Base-by-base conservation (phyloP, 2,888 invertebrate genomes). In the Dorcus parallelipipedus region DNA sequence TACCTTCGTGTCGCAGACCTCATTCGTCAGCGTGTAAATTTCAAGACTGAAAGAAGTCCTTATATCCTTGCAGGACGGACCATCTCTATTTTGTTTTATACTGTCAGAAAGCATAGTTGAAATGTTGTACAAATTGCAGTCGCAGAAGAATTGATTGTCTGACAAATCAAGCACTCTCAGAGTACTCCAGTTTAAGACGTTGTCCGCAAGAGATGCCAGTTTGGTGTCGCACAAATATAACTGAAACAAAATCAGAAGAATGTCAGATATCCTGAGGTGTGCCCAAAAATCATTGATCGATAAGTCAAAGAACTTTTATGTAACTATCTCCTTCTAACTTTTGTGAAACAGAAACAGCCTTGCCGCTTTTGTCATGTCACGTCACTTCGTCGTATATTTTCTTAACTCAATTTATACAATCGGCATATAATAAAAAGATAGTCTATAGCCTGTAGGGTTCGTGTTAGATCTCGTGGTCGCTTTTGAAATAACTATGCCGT, bases 61-160 rank as follows among this genome's bases (percentile, higher is more conserved):
- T 4, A 67, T 61, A 57, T 76, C 69, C 3, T 68, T 64, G 58
- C 78, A 78, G 42, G 56, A 67, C 0, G 77, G 76, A 2, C 71
- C 72, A 41, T 74, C 69, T 51, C 63, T 60, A 9, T 63, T 62
- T 42, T 63, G 62, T 43, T 62, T 73, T 23, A 77, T 71, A 8
- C 64, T 64, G 8, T 57, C 60, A 6, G 66, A 59, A 42, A 77
- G 57, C 9, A 65, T 64, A 45, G 49, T 61, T 1, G 71, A 65
- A n/a, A 77, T 75, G 54, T 77, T 73, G 61, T 72, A 74, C 8
- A 83, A 63, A 3, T 77, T 72, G 70, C 89, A 89, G 70, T 84
- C 83, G 71, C 89, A 89, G 42, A 82, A 75, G 82, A 89, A 85
- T 53, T 80, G 83, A 77, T 89, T 89, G n/a, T 83, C 83, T 1